Conservation (phyloP, 2,888 invertebrate genomes). For the Nephrocerus scutellatus region DNA sequence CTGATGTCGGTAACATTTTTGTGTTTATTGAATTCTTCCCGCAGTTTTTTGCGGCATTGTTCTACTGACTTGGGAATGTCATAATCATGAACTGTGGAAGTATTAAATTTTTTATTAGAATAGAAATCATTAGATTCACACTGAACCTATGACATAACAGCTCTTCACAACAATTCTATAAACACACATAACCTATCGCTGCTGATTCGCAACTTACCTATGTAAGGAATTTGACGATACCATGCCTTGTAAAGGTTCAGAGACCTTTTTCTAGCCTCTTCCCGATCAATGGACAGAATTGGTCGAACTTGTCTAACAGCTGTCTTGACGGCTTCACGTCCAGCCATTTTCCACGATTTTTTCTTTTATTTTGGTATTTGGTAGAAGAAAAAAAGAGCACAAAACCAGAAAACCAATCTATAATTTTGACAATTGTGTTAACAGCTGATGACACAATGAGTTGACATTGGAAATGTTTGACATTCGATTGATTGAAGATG, state of each 20-base stretch:
- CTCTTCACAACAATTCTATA: not conserved
- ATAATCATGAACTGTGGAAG: constrained; percentile 67
- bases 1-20: constrained; percentile 75
- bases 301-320: constrained; percentile 70
- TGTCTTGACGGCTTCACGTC: constrained; percentile 49
- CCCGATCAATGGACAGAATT: constrained; percentile 68
- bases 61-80: constrained; percentile 70
- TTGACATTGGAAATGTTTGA: too few relatives aligned
- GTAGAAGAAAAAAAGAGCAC: too few relatives aligned
- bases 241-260: constrained; percentile 87
- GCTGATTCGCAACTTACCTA: constrained; percentile 57
- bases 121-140: constrained; percentile 10
- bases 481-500: too few relatives aligned
- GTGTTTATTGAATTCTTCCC: constrained; percentile 72
- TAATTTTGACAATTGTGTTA: too few relatives aligned
- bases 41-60: constrained; percentile 64
- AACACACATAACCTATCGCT: not conserved
- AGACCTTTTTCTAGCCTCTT: constrained; percentile 76
- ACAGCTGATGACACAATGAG: too few relatives aligned
- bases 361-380: too few relatives aligned
- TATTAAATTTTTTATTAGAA: not conserved
- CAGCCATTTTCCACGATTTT: too few relatives aligned
- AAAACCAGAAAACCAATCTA: too few relatives aligned
- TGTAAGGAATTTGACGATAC: constrained; percentile 84
- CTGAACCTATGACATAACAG: constrained; percentile 35